These are phyloP conservation scores for Cryptoblepharus egeriae DNA, from an alignment of 2,797 vertebrate genomes.

Conservation along the genomic window DNA sequence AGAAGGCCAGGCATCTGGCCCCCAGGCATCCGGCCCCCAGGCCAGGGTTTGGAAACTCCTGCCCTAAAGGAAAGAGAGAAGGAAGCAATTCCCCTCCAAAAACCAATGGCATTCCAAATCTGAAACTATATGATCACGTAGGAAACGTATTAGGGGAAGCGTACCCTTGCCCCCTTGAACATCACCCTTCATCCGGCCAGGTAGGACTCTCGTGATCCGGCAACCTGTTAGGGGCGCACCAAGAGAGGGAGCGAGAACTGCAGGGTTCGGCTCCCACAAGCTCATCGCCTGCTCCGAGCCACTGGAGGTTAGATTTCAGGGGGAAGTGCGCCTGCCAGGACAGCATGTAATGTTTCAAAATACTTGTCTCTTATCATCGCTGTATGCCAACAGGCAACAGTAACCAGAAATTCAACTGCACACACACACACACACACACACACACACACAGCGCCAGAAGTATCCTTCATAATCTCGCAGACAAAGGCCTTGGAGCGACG, in stretches of 20 bases:
- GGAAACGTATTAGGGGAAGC: background rate
- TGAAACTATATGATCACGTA: background rate
- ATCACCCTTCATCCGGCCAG: background rate
- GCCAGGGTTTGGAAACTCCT: no score
- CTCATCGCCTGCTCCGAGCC: background rate
- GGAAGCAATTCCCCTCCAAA: background rate
- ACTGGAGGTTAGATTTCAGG: slow-evolving; percentile 26
- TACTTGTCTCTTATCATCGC: slow-evolving; percentile 51
- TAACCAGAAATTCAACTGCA: slow-evolving; percentile 66
- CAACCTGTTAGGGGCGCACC: background rate
- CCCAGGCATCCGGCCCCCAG: no score
- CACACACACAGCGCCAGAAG: slow-evolving; percentile 46
- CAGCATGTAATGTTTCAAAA: slow-evolving; percentile 34
- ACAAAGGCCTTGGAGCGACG: slow-evolving; percentile 75
- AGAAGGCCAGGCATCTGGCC: no score
- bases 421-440: slow-evolving; percentile 43
- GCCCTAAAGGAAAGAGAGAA: background rate
- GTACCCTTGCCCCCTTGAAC: background rate
- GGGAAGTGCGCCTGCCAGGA: slow-evolving; percentile 35
- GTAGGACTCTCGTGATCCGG: no score
- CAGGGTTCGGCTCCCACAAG: background rate
- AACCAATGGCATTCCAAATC: background rate
- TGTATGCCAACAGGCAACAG: slow-evolving; percentile 67
- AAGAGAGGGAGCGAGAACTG: background rate
- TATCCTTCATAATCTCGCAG: slow-evolving; percentile 70